Percentiles rank a stretch among this genome's conserved stretches.
phyloP scores from a whole-genome alignment of 64 coral and sea anemone species.

The Actinia tenebrosa region DNA sequence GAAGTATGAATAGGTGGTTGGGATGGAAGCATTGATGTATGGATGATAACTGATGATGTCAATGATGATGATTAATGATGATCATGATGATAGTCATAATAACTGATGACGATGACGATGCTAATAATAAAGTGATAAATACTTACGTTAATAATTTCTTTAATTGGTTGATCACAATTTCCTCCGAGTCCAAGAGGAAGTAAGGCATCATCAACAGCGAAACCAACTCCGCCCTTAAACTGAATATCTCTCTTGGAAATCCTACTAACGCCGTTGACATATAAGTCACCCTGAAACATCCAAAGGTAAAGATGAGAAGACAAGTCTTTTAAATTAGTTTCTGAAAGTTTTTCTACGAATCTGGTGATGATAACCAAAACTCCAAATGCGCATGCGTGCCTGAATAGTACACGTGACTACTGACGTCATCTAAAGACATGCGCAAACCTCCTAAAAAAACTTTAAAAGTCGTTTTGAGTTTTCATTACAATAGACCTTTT shows the following conservation, averaged over 20 bases:
- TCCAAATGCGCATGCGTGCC: too few relatives aligned
- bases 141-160: slow-evolving; percentile 20
- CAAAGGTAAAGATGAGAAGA: neutral
- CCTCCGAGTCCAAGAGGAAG: slow-evolving; percentile 74
- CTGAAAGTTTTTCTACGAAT: too few relatives aligned
- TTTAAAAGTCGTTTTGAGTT: too few relatives aligned
- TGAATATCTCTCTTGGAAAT: slow-evolving; percentile 58
- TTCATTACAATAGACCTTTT: too few relatives aligned
- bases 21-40: neutral
- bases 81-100: too few relatives aligned
- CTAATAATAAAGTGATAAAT: neutral
- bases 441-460: neutral
- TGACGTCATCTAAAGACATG: neutral
- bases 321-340: neutral
- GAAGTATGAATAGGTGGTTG: too few relatives aligned
- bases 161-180: slow-evolving; percentile 55
- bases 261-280: slow-evolving; percentile 73
- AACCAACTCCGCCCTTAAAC: slow-evolving; percentile 64
- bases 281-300: slow-evolving; percentile 65
- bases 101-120: neutral
- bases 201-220: slow-evolving; percentile 58
- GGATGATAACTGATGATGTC: neutral
- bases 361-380: neutral
- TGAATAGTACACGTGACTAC: too few relatives aligned
- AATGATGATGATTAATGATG: too few relatives aligned